Conservation (phyloP, 1,140 invertebrate genomes). For the Hydropsyche tenuis region DNA sequence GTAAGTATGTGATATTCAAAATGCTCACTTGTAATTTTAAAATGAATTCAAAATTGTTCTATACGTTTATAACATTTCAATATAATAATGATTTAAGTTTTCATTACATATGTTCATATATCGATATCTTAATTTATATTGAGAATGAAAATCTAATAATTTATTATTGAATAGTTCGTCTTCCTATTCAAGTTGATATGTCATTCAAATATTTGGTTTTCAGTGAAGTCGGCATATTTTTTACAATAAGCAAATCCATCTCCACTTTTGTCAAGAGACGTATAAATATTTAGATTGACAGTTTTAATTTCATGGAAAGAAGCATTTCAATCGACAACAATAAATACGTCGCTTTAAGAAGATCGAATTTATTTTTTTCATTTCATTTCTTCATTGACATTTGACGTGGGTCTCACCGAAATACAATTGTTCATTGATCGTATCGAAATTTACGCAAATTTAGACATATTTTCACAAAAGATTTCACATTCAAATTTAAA, state of each 20-base stretch:
- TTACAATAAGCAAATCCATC: slow-evolving; percentile 34
- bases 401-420: not conserved
- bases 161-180: not conserved
- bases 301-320: slow-evolving; percentile 48
- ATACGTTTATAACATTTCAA: too few relatives aligned
- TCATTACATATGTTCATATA: too few relatives aligned
- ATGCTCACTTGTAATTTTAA: too few relatives aligned
- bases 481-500: too few relatives aligned
- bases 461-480: too few relatives aligned
- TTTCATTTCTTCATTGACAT: slow-evolving; percentile 2
- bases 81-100: too few relatives aligned
- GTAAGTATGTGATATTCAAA: too few relatives aligned
- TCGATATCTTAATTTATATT: too few relatives aligned
- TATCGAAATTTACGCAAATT: too few relatives aligned
- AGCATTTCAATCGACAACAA: slow-evolving; percentile 36
- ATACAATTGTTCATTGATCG: not conserved
- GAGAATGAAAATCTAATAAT: not conserved
- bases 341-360: slow-evolving; percentile 1
- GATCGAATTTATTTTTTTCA: not conserved
- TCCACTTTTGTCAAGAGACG: slow-evolving; percentile 40
- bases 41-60: too few relatives aligned
- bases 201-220: not conserved
- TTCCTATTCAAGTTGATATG: not conserved
- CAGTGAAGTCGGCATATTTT: not conserved
- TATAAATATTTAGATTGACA: slow-evolving; percentile 50